These are phyloP conservation scores for Drosophila bifasciata DNA, from an alignment of 1,140 invertebrate genomes.

Conservation along the genomic window DNA sequence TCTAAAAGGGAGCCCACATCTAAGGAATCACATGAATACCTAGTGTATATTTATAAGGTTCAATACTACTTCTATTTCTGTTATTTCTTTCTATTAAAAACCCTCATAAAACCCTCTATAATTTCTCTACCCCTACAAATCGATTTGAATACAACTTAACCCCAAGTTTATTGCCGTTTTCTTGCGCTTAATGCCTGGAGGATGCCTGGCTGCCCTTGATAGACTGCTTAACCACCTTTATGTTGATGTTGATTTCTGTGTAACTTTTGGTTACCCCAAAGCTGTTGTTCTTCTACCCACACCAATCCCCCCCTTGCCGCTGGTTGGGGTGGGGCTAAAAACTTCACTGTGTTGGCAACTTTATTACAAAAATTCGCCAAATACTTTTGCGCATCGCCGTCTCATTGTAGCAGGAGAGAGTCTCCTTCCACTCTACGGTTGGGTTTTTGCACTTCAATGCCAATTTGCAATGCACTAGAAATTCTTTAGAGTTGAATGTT, in stretches of 20 bases:
- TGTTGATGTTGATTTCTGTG: too few species aligned
- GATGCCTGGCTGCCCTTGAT: too few species aligned
- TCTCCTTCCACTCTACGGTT: slow-evolving; percentile 33
- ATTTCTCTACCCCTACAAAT: too few species aligned
- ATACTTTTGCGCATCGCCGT: slow-evolving; percentile 50
- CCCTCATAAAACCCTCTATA: too few species aligned
- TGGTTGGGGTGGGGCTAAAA: slow-evolving; percentile 31
- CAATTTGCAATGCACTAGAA: slow-evolving; percentile 36
- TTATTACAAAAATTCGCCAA: slow-evolving; percentile 71
- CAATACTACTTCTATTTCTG: too few species aligned
- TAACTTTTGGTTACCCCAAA: slow-evolving; percentile 1
- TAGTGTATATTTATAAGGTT: too few species aligned
- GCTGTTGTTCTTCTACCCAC: neutral
- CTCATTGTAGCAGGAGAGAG: slow-evolving; percentile 28
- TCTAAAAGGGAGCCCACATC: too few species aligned
- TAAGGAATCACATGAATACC: too few species aligned
- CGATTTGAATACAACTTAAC: too few species aligned
- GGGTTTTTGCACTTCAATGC: slow-evolving; percentile 35
- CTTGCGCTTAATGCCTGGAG: neutral
- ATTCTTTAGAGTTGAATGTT: slow-evolving; percentile 50
- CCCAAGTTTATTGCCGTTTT: slow-evolving; percentile 4
- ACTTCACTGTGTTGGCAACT: slow-evolving; percentile 52
- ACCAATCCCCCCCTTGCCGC: neutral
- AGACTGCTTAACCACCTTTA: too few species aligned
- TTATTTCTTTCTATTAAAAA: too few species aligned